Percentiles rank a stretch among this genome's conserved stretches.
phyloP scores from a whole-genome alignment of 1,140 invertebrate species.

The Aphelinus atriplicis region DNA sequence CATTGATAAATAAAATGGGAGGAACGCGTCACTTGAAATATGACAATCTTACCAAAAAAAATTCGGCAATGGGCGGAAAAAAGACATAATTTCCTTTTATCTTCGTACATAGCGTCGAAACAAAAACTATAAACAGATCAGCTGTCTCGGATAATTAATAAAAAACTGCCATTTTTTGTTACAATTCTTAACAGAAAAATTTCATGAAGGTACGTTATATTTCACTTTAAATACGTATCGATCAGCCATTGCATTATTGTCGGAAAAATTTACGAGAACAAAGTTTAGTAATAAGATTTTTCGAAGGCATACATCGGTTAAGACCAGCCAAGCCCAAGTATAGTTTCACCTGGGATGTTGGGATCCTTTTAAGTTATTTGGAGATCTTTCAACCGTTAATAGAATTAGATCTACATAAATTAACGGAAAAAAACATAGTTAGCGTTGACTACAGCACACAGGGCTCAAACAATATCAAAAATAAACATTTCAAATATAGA shows the following conservation, averaged over 20 bases:
- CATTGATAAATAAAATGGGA: constrained; percentile 44
- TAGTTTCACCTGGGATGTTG: constrained; percentile 41
- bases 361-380: constrained; percentile 43
- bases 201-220: constrained; percentile 10
- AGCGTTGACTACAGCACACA: constrained; percentile 9
- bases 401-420: constrained; percentile 20
- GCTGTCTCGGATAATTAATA: constrained; percentile 15
- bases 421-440: constrained; percentile 42
- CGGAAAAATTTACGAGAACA: constrained; percentile 34
- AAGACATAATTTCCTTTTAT: constrained; percentile 25
- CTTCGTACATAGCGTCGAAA: constrained; percentile 37
- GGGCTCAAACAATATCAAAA: constrained; percentile 9
- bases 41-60: constrained; percentile 21
- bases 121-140: constrained; percentile 20
- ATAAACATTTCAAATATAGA: constrained; percentile 18
- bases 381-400: constrained; percentile 35
- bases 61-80: constrained; percentile 35
- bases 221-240: constrained; percentile 13
- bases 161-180: constrained; percentile 11
- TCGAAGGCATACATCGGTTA: constrained; percentile 43
- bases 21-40: constrained; percentile 1
- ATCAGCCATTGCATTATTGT: constrained; percentile 35
- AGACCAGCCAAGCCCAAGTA: constrained; percentile 19
- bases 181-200: constrained; percentile 31
- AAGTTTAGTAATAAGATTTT: constrained; percentile 39